Evolutionary conservation across 2,797 vertebrate species (phyloP), one percentile per base, ranked within the genome.

Genomic region (Muscicapa comitata): DNA sequence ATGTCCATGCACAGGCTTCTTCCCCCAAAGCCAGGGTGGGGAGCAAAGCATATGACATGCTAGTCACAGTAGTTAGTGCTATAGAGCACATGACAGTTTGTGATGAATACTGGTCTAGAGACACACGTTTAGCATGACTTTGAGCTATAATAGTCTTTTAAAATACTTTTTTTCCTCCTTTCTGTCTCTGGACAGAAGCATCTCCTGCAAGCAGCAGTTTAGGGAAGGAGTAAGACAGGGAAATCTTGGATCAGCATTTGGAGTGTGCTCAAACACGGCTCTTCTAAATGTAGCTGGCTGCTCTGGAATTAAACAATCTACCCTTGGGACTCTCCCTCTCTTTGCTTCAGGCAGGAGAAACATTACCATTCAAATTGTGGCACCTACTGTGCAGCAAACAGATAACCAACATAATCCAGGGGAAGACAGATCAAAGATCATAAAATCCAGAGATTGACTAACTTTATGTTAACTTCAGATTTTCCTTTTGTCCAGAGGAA

Each of bases 51-150:
- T 78, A 71, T 94, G 95, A 92, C 88, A 9, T 48, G 16, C 77
- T 90, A 90, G 82, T 95, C 91, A 91, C 76, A 43, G 72, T 15
- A 90, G 57, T 65, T 86, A 82, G 51, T 42, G 73, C 83, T 88
- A 23, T 23, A 51, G 43, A 84, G 63, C 90, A 92, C 55, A 50
- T 93, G 92, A 84, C 26, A 73, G n/a, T 65, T 86, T 61, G 58
- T 58, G 87, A 90, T 87, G 45, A 94, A 55, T 33, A 43, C 37
- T 68, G 72, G 53, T 70, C 63, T 77, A 67, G 43, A 90, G 92
- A 42, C 26, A 13, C 55, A 67, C 33, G 40, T 42, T 86, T n/a
- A 91, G 29, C 25, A 74, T 20, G 35, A 86, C 50, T 88, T 80
- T 13, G 43, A 70, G 33, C n/a, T 70, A 79, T 38, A 50, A 57